Base-by-base conservation (phyloP, 1,140 invertebrate genomes). In the Drosophila virilis region DNA sequence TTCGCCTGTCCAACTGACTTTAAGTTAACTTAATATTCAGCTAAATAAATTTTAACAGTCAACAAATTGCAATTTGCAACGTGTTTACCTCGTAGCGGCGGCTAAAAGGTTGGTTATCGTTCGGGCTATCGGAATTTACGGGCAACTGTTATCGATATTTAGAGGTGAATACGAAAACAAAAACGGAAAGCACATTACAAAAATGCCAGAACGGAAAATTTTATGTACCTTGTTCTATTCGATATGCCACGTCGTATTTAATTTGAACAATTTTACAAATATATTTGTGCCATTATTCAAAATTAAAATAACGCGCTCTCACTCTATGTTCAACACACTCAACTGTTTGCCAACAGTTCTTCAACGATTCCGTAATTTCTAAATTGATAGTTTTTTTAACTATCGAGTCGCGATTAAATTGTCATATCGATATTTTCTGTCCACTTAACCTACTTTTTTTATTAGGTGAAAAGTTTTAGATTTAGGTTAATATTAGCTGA, bases 381-480 rank as follows among this genome's bases (percentile, higher is more conserved):
- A 28, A 12, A n/a, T 9, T 35, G 0, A 12, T 10, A 54, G n/a
- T 45, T 35, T 61, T 52, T 35, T 48, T n/a, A n/a, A 42, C 22
- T 35, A 42, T 46, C 58, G 22, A 64, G 17, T 22, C 46, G 4
- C 35, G 35, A 42, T 67, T 22, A 22, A 22, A 17, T 46, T 33
- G 15, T 46, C 42, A 55, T 9, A 22, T 71, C 72, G 67, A 78
- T 68, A 79, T 61, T 79, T 89, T 65, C 68, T 59, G 58, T 57
- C 50, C 65, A 74, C 58, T 74, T 88, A 88, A 88, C 83, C 83
- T 89, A 88, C 59, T 76, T 80, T 77, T 69, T 70, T 82, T 77
- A 83, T 89, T 86, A 89, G 58, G 71, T 62, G 80, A 74, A 68
- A 86, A 88, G 33, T 52, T 79, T 76, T 82, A 77, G 65, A 52